These are phyloP conservation scores for Spondyliosoma cantharus DNA, from an alignment of 2,797 vertebrate species.

Conservation along the genomic window DNA sequence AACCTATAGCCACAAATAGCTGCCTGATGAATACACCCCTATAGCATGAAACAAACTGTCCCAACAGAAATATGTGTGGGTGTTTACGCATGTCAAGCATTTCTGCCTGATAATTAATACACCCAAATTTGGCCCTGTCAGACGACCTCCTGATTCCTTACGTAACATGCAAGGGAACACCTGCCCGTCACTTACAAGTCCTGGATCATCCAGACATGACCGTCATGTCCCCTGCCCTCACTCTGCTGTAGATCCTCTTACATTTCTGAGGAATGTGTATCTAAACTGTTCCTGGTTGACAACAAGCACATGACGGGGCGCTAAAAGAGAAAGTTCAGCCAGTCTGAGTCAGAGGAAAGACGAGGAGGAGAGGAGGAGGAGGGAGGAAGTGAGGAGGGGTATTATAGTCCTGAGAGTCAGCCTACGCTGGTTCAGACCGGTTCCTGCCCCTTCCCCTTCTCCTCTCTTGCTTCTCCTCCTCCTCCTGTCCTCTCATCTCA, in stretches of 20 bases:
- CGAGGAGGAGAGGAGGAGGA: constrained; percentile 40
- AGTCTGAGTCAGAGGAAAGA: constrained; percentile 74
- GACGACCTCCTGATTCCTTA: constrained; percentile 50
- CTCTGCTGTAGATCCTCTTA: constrained; percentile 58
- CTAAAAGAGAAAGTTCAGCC: constrained; percentile 70
- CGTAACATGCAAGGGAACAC: constrained; percentile 59
- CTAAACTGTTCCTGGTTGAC: constrained; percentile 71
- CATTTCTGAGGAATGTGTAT: constrained; percentile 71
- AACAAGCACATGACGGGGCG: constrained; percentile 68
- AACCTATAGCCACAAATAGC: constrained; percentile 28
- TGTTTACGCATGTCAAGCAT: constrained; percentile 44
- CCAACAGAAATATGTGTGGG: constrained; percentile 27
- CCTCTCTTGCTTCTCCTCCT: constrained; percentile 25
- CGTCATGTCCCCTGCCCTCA: neutral
- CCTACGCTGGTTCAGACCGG: constrained; percentile 84
- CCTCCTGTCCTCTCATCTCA: constrained; percentile 41
- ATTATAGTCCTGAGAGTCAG: constrained; percentile 72
- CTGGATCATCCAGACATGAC: constrained; percentile 8
- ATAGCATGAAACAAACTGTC: constrained; percentile 48
- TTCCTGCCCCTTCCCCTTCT: constrained; percentile 71
- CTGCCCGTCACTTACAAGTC: constrained; percentile 19
- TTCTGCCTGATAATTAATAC: constrained; percentile 45
- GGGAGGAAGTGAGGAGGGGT: constrained; percentile 51
- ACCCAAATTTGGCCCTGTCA: constrained; percentile 19
- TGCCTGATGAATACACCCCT: neutral